Base-by-base conservation (phyloP, 2,113 vertebrate genomes). In the Tetrax tetrax region DNA sequence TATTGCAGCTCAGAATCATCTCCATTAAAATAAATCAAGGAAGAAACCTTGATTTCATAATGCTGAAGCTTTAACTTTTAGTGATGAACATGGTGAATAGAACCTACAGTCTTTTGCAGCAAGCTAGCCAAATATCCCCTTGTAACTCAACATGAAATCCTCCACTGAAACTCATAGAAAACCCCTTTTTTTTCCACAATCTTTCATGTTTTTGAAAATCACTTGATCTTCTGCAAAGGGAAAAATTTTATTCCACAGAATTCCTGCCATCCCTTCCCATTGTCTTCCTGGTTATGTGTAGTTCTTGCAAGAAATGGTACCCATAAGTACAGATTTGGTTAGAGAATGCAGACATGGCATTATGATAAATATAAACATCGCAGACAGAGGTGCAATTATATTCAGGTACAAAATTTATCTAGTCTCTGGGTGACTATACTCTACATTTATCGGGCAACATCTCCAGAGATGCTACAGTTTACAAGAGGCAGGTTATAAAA, bases 171-270 rank as follows among this genome's bases (percentile, higher is more conserved):
- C 14, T 5, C 10, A 45, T 2, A 35, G 5, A 23, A 68, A 27
- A 5, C 9, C 1, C n/a, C n/a, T n/a, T 0, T 38, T 66, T 13
- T n/a, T n/a, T 27, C 18, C 9, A 41, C 20, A 25, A 25, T 50
- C 18, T 69, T 69, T 35, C n/a, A 59, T 23, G 10, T 21, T 51
- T 54, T 81, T 3, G 2, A 71, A 92, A 35, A 71, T 35, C 8
- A 35, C 15, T 41, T 6, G 3, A 48, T 21, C 7, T 48, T 71
- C 20, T 80, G 17, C 33, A 38, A 84, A 83, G 5, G 16, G 11
- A 61, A 80, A 33, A 48, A 56, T 4, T 6, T 12, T 21, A 25
- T 63, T 78, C 25, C 4, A 12, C 11, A 48, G 21, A 77, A 68
- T 63, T 87, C n/a, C 9, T 59, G 12, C 22, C 24, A 31, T 71